Evolutionary conservation across 2,113 vertebrate species (phyloP), one percentile per base, ranked within the genome.

Genomic region (Rattus rattus): DNA sequence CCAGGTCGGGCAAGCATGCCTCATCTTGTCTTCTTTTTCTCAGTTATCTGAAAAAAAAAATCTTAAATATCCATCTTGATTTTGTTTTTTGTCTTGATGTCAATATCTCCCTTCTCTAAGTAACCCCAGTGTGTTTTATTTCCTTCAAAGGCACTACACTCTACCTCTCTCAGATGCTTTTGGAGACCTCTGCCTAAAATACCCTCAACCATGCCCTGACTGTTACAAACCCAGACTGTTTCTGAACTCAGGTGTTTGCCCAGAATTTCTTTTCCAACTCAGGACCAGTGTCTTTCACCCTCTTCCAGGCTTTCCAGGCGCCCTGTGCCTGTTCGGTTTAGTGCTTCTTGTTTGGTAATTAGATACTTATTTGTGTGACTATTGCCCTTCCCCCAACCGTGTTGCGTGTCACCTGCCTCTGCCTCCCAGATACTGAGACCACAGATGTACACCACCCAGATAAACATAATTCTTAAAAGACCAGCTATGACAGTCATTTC

Each of bases 301-400:
- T 43, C 36, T n/a, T 88, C 39, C 81, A 72, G 81, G 73, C 70
- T 96, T 96, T 94, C 16, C 20, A 49, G 70, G 52, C 14, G 69
- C 7, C 30, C 70, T 56, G 3, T 75, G 1, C 70, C 72, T 83
- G 36, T 91, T 75, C 84, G 80, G 39, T 43, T 59, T 92, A 61
- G 75, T 80, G 63, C 28, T 95, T 89, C 12, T 77, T 30, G 59
- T 89, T 88, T 76, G 86, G 36, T 77, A 76, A 65, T 92, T 87
- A 56, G 26, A 16, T 70, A n/a, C 59, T 80, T 75, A 39, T 33
- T 93, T 91, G 30, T 93, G 16, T 81, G 17, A 65, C 85, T 89
- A 6, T 43, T 92, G 2, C 65, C 30, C 91, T 73, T 76, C 69
- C 92, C 30, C 22, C 59, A 13, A n/a, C 22, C 24, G 1, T 88